Conservation (phyloP, 2,797 vertebrate species). For the Pangasius macronema region DNA sequence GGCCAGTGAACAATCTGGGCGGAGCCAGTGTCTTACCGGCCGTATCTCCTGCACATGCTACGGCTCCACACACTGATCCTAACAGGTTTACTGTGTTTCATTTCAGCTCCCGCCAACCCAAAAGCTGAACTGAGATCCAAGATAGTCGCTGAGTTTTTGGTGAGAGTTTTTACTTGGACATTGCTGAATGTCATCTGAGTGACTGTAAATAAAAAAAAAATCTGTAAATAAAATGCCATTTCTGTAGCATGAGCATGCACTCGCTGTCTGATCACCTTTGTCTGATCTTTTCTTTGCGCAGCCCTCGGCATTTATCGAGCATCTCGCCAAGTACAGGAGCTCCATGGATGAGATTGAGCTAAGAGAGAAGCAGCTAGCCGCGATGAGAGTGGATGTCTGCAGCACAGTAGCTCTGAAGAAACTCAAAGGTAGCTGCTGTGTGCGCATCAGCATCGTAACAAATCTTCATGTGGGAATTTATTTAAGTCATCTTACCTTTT, state of each 20-base stretch:
- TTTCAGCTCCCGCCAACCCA: conserved; percentile 79
- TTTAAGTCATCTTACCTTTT: neutral
- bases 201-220: neutral
- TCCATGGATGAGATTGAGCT: conserved; percentile 89
- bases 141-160: conserved; percentile 96
- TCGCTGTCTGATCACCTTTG: conserved; percentile 27
- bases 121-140: conserved; percentile 91
- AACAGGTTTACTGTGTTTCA: neutral
- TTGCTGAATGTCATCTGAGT: neutral
- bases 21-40: neutral
- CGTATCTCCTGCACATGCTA: neutral
- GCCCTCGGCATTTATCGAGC: conserved; percentile 90
- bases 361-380: conserved; percentile 92
- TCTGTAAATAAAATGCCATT: too few species aligned
- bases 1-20: neutral
- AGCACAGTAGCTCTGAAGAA: conserved; percentile 91
- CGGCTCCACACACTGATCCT: neutral
- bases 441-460: neutral
- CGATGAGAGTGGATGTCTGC: conserved; percentile 95
- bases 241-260: too few species aligned
- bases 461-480: neutral
- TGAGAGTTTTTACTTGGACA: conserved; percentile 69
- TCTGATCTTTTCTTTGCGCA: conserved; percentile 55
- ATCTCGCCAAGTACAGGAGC: conserved; percentile 83
- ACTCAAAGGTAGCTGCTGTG: conserved; percentile 85